These are phyloP conservation scores for Argya squamiceps DNA, from an alignment of 2,797 vertebrate species.

Conservation along the genomic window DNA sequence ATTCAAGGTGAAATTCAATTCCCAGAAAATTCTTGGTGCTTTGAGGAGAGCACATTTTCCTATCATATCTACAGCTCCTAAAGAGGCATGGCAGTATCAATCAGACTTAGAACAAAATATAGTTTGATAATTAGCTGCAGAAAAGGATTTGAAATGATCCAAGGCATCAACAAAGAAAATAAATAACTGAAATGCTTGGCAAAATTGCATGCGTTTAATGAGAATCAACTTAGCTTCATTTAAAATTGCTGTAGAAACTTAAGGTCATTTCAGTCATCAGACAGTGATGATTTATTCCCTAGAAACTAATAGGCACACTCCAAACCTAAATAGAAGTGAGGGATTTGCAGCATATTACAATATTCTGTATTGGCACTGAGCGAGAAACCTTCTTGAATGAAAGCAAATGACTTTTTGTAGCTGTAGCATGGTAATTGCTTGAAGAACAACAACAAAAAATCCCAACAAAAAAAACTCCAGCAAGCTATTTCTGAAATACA, in stretches of 20 bases:
- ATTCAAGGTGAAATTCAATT: slow-evolving; percentile 1
- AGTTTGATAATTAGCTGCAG: background rate
- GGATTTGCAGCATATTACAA: background rate
- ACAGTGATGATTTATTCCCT: slow-evolving; percentile 31
- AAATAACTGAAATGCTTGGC: background rate
- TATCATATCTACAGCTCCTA: background rate
- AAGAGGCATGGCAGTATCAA: background rate
- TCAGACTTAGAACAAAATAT: background rate
- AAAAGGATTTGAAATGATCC: background rate
- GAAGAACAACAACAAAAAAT: background rate
- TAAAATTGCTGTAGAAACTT: background rate
- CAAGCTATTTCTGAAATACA: background rate
- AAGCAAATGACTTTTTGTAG: background rate
- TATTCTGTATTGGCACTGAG: background rate
- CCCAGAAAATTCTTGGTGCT: background rate
- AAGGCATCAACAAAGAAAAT: background rate
- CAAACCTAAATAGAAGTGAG: slow-evolving; percentile 31
- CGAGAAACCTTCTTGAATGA: background rate
- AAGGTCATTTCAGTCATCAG: slow-evolving; percentile 11
- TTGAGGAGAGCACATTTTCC: rapidly evolving
- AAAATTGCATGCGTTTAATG: background rate
- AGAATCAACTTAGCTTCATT: background rate
- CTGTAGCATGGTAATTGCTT: background rate
- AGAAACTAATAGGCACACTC: background rate
- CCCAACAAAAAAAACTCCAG: background rate